These are phyloP conservation scores for Aleiodes testaceus DNA, from an alignment of 2,888 invertebrate genomes.

Conservation along the genomic window DNA sequence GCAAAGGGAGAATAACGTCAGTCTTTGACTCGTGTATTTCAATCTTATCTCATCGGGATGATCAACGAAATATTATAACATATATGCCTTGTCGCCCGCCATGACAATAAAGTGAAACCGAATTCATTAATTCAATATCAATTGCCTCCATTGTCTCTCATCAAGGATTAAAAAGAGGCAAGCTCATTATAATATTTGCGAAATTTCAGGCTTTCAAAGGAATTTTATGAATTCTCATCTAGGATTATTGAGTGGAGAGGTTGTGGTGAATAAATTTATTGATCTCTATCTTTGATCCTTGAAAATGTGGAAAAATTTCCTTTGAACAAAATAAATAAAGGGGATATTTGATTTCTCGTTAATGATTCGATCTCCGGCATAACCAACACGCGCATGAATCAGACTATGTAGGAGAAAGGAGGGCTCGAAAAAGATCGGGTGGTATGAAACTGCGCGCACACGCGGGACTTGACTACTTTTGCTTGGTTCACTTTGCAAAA, in stretches of 20 bases:
- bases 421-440: slow-evolving; percentile 25
- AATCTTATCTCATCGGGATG: slow-evolving; percentile 29
- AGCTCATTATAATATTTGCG: slow-evolving; percentile 41
- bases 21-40: slow-evolving; percentile 34
- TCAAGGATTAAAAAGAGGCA: slow-evolving; percentile 44
- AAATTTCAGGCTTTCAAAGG: slow-evolving; percentile 31
- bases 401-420: slow-evolving; percentile 48
- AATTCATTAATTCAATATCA: slow-evolving; percentile 31
- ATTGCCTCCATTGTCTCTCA: slow-evolving; percentile 11
- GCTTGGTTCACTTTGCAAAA: slow-evolving; percentile 24
- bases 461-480: slow-evolving; percentile 31
- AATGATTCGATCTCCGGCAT: slow-evolving; percentile 57
- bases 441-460: slow-evolving; percentile 22
- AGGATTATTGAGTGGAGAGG: too few relatives aligned
- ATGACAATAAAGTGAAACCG: slow-evolving; percentile 13
- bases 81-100: slow-evolving; percentile 16
- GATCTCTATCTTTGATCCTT: slow-evolving; percentile 43
- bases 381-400: slow-evolving; percentile 42
- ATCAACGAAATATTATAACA: slow-evolving; percentile 34
- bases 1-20: slow-evolving; percentile 20
- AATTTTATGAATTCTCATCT: background rate
- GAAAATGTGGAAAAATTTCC: slow-evolving; percentile 3
- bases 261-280: slow-evolving; percentile 34
- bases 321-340: slow-evolving; percentile 33
- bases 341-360: slow-evolving; percentile 58